phyloP scores from a whole-genome alignment of 2,888 invertebrate genomes.

The Platerodrilus igneus region DNA sequence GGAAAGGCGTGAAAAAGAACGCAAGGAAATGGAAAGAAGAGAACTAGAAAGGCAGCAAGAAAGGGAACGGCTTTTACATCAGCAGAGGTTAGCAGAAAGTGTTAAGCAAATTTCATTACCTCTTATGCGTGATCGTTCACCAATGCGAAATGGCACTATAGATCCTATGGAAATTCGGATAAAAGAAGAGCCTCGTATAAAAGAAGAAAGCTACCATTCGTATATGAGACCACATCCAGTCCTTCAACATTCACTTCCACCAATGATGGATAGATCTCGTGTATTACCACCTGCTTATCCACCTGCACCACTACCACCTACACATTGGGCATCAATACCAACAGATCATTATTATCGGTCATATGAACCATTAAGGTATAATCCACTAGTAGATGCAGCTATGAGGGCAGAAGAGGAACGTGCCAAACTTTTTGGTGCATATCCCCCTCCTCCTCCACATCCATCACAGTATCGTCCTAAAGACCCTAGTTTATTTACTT shows the following conservation, averaged over 20 bases:
- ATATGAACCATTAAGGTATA: slow-evolving; percentile 69
- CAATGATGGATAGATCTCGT: slow-evolving; percentile 45
- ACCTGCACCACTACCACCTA: slow-evolving; percentile 43
- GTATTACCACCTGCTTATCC: slow-evolving; percentile 52
- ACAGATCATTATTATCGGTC: slow-evolving; percentile 54
- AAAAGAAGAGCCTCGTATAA: slow-evolving; percentile 58
- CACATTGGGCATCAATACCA: slow-evolving; percentile 47
- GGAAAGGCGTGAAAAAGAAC: slow-evolving; percentile 49
- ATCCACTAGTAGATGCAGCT: slow-evolving; percentile 74
- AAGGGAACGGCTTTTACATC: slow-evolving; percentile 58
- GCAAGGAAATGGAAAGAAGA: slow-evolving; percentile 51
- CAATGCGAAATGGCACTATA: slow-evolving; percentile 64
- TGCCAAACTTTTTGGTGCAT: slow-evolving; percentile 69
- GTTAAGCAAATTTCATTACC: slow-evolving; percentile 48
- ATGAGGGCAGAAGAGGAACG: slow-evolving; percentile 75
- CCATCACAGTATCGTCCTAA: slow-evolving; percentile 49
- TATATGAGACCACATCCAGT: slow-evolving; percentile 50
- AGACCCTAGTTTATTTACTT: slow-evolving; percentile 54
- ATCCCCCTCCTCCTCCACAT: slow-evolving; percentile 43
- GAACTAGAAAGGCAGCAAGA: slow-evolving; percentile 56
- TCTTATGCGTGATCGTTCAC: slow-evolving; percentile 63
- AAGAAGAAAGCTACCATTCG: slow-evolving; percentile 55
- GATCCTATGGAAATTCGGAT: slow-evolving; percentile 54
- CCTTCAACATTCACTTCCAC: slow-evolving; percentile 48
- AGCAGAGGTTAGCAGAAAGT: slow-evolving; percentile 51